A percentile compares a stretch with the other conserved stretches of the same genome.
phyloP scores from a whole-genome alignment of 2,113 vertebrate genomes.

The Chaenocephalus aceratus region DNA sequence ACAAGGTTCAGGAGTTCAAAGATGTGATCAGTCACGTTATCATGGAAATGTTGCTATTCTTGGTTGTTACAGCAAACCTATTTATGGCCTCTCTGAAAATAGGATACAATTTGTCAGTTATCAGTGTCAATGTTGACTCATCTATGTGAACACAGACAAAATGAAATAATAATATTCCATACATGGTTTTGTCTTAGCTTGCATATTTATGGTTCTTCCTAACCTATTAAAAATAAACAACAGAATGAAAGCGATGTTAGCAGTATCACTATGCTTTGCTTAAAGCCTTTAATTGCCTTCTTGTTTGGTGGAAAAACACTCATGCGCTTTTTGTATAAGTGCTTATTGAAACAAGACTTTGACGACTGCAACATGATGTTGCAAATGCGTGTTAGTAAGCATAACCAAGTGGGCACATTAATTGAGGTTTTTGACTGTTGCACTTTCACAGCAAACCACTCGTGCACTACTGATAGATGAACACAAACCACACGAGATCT shows the following conservation, averaged over 20 bases:
- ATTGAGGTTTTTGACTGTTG: neutral
- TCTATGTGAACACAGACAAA: neutral
- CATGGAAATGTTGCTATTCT: neutral
- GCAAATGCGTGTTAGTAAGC: neutral
- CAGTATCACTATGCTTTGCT: neutral
- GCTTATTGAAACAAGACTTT: neutral
- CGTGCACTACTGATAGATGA: neutral
- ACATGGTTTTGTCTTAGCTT: neutral
- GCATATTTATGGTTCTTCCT: neutral
- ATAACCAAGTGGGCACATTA: neutral
- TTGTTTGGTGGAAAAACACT: neutral
- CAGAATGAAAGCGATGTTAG: neutral
- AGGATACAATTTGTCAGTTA: neutral
- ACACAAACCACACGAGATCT: neutral
- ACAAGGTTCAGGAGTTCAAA: neutral
- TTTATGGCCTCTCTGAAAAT: neutral
- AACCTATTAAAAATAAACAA: neutral
- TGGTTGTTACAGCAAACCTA: neutral
- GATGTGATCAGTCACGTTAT: neutral
- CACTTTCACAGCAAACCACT: neutral
- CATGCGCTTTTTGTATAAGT: neutral
- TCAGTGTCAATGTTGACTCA: neutral
- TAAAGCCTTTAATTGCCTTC: neutral
- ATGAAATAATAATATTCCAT: neutral
- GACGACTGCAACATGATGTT: neutral